Percentiles rank a stretch among this genome's conserved stretches.
phyloP scores from a whole-genome alignment of 2,888 invertebrate genomes.

The Athalia cordata region DNA sequence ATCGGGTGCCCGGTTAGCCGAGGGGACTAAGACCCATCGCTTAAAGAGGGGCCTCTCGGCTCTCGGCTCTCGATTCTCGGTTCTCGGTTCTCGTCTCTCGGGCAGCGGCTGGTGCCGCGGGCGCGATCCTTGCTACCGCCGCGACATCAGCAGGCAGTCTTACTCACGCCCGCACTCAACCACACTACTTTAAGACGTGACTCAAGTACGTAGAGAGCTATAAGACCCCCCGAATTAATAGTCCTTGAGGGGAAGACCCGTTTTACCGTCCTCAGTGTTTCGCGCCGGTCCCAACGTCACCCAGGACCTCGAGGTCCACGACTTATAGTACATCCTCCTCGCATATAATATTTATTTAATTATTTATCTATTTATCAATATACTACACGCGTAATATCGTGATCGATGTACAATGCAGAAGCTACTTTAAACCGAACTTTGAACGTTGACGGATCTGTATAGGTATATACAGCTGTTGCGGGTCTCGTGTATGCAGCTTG shows the following conservation, averaged over 20 bases:
- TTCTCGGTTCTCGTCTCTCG: conserved; percentile 15
- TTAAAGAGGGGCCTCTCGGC: background rate
- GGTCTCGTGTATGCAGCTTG: too few relatives aligned
- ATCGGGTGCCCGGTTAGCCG: conserved; percentile 1
- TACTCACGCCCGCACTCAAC: conserved; percentile 67
- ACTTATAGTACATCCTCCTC: background rate
- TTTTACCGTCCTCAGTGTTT: conserved; percentile 42
- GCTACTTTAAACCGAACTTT: too few relatives aligned
- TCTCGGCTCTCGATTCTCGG: conserved; percentile 20
- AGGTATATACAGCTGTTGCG: too few relatives aligned
- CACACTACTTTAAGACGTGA: conserved; percentile 56
- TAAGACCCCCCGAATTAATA: conserved; percentile 45
- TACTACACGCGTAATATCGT: too few relatives aligned
- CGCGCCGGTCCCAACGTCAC: conserved; percentile 39
- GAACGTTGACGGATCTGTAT: too few relatives aligned
- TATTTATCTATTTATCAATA: background rate
- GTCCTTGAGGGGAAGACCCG: conserved; percentile 44
- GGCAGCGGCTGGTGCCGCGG: conserved; percentile 43
- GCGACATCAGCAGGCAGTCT: conserved; percentile 62
- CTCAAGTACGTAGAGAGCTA: conserved; percentile 57
- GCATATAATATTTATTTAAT: conserved; percentile 5
- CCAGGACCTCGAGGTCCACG: background rate
- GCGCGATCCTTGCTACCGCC: conserved; percentile 58
- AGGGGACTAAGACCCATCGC: background rate
- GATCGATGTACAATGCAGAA: too few relatives aligned